A percentile compares a stretch with the other conserved stretches of the same genome.
Conservation (phyloP, 2,797 vertebrate species). For the Tadarida brasiliensis region DNA sequence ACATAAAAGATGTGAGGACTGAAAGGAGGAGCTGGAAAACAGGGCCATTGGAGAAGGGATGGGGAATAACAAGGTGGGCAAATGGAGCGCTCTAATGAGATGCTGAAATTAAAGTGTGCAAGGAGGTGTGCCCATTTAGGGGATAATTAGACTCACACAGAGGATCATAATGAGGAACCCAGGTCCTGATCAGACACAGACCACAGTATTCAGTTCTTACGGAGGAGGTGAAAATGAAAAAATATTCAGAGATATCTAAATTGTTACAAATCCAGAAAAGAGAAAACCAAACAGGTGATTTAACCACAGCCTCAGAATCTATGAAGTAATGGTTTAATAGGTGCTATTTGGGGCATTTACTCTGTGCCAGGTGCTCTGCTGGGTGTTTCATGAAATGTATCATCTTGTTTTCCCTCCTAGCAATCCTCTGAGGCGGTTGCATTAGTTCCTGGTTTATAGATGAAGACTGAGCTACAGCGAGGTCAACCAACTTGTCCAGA, state of each 20-base stretch:
- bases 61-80: constrained; percentile 54
- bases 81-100: constrained; percentile 61
- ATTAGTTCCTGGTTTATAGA: not conserved
- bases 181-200: constrained; percentile 8
- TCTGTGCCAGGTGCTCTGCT: not conserved
- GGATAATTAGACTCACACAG: constrained; percentile 46
- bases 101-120: not conserved
- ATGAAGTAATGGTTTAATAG: not conserved
- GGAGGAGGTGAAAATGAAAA: not conserved
- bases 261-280: constrained; percentile 2
- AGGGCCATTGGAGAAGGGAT: not conserved
- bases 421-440: not conserved
- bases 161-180: not conserved
- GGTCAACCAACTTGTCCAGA: not conserved
- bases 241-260: not conserved
- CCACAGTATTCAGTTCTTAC: not conserved
- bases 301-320: not conserved
- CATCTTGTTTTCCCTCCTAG: not conserved
- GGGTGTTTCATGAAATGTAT: not conserved
- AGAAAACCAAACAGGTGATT: constrained; percentile 27
- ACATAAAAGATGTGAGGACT: constrained; percentile 45
- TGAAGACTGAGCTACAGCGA: not conserved
- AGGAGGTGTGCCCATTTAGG: not conserved
- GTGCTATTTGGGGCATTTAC: not conserved
- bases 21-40: constrained; percentile 18